Conservation (phyloP, 2,888 invertebrate genomes). For the Drosophila siamana region DNA sequence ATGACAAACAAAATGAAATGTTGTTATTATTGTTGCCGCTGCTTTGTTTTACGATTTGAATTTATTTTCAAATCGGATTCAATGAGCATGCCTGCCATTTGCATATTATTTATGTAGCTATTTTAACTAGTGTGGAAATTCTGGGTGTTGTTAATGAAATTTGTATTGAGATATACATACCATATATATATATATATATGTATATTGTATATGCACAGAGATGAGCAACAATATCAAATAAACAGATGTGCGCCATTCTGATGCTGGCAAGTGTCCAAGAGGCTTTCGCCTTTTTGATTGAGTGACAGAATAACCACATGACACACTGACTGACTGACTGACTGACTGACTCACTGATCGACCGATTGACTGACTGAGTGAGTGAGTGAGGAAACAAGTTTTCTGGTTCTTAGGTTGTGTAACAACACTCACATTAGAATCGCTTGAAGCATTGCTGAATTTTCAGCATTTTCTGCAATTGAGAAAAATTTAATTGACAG, state of each 20-base stretch:
- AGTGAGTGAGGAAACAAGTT: conserved; percentile 37
- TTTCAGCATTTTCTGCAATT: conserved; percentile 26
- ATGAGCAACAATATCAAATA: conserved; percentile 39
- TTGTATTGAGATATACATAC: too few relatives aligned
- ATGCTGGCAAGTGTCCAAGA: conserved; percentile 64
- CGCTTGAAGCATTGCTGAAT: neutral
- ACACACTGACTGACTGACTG: conserved; percentile 33
- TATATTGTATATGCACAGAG: too few relatives aligned
- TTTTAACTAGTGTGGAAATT: conserved; percentile 14
- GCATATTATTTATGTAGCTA: conserved; percentile 15
- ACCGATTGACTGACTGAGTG: conserved; percentile 34
- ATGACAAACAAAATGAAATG: neutral
- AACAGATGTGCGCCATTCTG: conserved; percentile 70
- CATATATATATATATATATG: conserved; percentile 47
- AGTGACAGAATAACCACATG: conserved; percentile 49
- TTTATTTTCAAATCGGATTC: neutral
- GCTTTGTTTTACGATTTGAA: neutral
- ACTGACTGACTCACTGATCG: conserved; percentile 26
- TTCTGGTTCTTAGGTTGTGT: too few relatives aligned
- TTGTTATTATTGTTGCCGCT: neutral
- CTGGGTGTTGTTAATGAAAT: conserved; percentile 28
- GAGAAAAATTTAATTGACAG: conserved; percentile 40
- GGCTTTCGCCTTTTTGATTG: conserved; percentile 40
- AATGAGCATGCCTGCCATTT: neutral
- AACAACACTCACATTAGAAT: conserved; percentile 13